Conservation (phyloP, 2,113 vertebrate species). For the Rhegmatorhina hoffmannsi region DNA sequence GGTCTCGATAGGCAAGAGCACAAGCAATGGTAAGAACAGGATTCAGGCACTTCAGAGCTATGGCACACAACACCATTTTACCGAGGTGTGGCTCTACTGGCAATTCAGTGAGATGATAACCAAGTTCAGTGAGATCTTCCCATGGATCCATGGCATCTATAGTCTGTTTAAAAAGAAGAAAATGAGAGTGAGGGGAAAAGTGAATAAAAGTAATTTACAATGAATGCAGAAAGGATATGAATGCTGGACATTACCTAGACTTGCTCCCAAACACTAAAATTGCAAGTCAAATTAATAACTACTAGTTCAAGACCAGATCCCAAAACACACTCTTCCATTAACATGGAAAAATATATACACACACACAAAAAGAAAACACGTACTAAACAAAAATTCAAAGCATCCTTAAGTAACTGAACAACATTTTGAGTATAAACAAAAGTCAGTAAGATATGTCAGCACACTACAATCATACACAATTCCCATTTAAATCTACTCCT, state of each 20-base stretch:
- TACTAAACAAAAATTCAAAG: background rate
- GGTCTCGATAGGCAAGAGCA: slow-evolving; percentile 90
- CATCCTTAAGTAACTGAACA: background rate
- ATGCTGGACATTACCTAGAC: background rate
- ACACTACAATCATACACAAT: background rate
- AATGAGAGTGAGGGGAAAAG: rapidly evolving
- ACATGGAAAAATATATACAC: background rate
- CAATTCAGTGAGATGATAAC: slow-evolving; percentile 91
- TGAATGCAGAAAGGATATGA: background rate
- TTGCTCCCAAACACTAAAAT: background rate
- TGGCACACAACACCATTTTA: slow-evolving; percentile 94
- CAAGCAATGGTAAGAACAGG: slow-evolving; percentile 95
- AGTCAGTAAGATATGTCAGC: background rate
- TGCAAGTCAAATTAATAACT: background rate
- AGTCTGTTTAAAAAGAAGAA: slow-evolving; percentile 67
- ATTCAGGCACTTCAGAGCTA: slow-evolving; percentile 94
- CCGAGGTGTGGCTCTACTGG: slow-evolving; percentile 94
- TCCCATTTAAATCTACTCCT: background rate
- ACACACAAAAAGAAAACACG: background rate
- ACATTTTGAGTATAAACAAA: background rate
- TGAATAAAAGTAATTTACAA: background rate
- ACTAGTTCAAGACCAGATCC: rapidly evolving
- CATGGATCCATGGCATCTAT: slow-evolving; percentile 93
- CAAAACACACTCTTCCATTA: background rate
- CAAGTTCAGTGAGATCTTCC: slow-evolving; percentile 93